A percentile compares a stretch with the other conserved stretches of the same genome.
These are phyloP conservation scores for Spatulosminthurus flaviceps DNA, from an alignment of 2,888 invertebrate species.

Conservation along the genomic window DNA sequence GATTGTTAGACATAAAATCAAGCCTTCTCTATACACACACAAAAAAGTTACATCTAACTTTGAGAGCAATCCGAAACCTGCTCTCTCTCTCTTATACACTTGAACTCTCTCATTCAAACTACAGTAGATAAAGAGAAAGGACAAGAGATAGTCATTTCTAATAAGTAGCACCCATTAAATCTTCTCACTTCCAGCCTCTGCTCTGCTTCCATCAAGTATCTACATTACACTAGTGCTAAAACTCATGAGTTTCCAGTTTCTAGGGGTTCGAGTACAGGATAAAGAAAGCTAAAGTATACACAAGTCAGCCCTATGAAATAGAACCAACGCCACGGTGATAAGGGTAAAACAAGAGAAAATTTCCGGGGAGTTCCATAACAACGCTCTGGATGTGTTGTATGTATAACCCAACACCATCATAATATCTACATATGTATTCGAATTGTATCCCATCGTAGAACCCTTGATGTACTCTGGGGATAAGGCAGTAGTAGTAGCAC, in stretches of 20 bases:
- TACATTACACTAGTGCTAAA: no score
- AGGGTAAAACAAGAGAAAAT: slow-evolving; percentile 3
- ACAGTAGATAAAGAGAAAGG: no score
- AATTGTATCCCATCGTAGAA: no score
- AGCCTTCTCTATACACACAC: no score
- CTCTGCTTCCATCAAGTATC: not conserved
- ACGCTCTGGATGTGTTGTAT: no score
- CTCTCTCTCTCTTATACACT: not conserved
- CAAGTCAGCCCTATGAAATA: not conserved
- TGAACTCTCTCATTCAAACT: not conserved
- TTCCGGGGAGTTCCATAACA: not conserved
- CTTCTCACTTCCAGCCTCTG: not conserved
- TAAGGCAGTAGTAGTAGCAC: not conserved
- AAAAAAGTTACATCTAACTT: not conserved
- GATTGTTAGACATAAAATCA: not conserved
- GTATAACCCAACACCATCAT: no score
- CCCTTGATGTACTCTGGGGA: not conserved
- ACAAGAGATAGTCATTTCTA: no score
- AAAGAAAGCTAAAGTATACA: not conserved
- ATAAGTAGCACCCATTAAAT: slow-evolving; percentile 13
- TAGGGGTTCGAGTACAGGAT: not conserved
- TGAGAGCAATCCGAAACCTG: not conserved
- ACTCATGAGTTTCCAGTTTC: no score
- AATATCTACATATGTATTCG: no score
- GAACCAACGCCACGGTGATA: not conserved